Conservation (phyloP, 2,113 vertebrate species). For the Clarias gariepinus region DNA sequence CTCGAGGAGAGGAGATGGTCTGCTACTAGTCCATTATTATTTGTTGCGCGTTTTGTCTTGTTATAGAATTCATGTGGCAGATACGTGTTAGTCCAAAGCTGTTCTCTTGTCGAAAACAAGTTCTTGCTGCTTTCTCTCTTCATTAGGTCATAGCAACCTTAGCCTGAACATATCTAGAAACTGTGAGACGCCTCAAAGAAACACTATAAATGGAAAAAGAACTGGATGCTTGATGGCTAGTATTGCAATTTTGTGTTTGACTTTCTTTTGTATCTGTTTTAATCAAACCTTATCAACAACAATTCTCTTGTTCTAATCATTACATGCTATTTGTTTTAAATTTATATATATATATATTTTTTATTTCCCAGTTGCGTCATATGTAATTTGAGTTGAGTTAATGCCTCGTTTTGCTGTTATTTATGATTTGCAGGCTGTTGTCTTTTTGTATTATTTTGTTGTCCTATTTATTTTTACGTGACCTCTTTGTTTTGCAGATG, state of each 20-base stretch:
- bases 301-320: conserved; percentile 20
- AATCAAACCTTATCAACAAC: neutral
- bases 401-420: conserved; percentile 42
- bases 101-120: neutral
- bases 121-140: neutral
- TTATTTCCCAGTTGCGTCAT: neutral
- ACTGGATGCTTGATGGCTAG: neutral
- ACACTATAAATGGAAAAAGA: neutral
- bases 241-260: neutral
- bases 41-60: neutral
- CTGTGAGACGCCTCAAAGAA: neutral
- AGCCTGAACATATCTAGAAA: neutral
- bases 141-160: conserved; percentile 8
- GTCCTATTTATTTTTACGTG: conserved; percentile 78
- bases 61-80: neutral
- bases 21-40: neutral
- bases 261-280: neutral
- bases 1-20: neutral
- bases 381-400: conserved; percentile 45
- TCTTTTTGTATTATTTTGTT: conserved; percentile 47
- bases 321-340: neutral
- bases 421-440: conserved; percentile 54
- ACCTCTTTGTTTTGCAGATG: conserved; percentile 99
- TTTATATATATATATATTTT: neutral
- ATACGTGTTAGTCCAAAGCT: neutral